phyloP scores from a whole-genome alignment of 2,797 vertebrate species.

The Syndactyla subalaris region DNA sequence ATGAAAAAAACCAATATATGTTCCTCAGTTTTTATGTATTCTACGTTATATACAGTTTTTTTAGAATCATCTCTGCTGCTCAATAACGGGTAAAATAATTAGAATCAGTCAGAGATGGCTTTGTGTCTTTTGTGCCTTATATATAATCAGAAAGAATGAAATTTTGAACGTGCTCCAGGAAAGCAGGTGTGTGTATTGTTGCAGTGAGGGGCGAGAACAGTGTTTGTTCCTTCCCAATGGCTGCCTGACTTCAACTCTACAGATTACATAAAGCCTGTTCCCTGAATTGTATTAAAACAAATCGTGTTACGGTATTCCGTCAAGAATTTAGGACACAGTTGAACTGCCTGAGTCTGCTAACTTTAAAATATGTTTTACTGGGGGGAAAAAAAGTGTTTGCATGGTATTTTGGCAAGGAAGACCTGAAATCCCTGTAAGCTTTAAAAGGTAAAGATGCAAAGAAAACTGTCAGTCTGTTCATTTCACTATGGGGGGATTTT shows the following conservation, averaged over 20 bases:
- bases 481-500: neutral
- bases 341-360: neutral
- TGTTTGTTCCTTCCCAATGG: constrained; percentile 57
- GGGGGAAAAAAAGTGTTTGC: neutral
- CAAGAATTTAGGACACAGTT: neutral
- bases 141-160: constrained; percentile 37
- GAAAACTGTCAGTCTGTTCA: neutral
- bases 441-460: neutral
- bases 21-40: neutral
- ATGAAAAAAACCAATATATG: neutral
- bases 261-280: constrained; percentile 47
- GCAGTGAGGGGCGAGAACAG: neutral
- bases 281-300: constrained; percentile 10
- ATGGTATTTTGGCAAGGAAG: neutral
- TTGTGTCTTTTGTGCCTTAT: constrained; percentile 1
- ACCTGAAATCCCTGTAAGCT: neutral
- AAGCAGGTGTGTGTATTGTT: constrained; percentile 49
- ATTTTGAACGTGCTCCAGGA: constrained; percentile 24
- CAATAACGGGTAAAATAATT: constrained; percentile 10
- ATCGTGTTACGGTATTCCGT: neutral
- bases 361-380: neutral
- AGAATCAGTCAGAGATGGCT: neutral
- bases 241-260: constrained; percentile 24
- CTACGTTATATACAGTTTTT: neutral
- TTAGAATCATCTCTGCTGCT: neutral